These are phyloP conservation scores for Sebastes miniatus DNA, from an alignment of 2,797 vertebrate species.

Conservation along the genomic window DNA sequence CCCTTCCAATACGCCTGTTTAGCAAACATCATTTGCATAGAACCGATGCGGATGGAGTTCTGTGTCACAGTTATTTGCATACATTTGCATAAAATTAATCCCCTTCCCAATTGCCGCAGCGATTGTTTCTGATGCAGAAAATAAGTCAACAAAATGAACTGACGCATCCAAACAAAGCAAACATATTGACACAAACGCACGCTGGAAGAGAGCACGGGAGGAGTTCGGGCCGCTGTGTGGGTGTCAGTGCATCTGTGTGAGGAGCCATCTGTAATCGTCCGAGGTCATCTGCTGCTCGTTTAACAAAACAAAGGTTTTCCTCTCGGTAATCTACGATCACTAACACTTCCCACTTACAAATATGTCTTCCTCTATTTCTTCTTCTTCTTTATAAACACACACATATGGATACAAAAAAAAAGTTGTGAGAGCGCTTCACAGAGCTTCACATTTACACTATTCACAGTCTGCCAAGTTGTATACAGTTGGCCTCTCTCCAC, in stretches of 20 bases:
- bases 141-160: constrained; percentile 78
- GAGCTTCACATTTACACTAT: not conserved
- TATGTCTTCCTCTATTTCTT: not conserved
- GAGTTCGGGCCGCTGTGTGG: not conserved
- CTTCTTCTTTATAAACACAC: not conserved
- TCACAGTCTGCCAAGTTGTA: not conserved
- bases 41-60: constrained; percentile 77
- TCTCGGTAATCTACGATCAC: not conserved
- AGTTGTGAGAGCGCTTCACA: not conserved
- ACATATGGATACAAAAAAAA: not conserved
- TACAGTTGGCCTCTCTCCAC: not conserved
- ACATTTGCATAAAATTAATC: constrained; percentile 85
- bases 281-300: constrained; percentile 42
- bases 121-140: constrained; percentile 81
- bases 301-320: constrained; percentile 29
- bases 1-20: constrained; percentile 77
- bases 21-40: constrained; percentile 84
- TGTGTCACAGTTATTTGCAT: constrained; percentile 82
- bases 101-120: constrained; percentile 65
- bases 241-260: constrained; percentile 16
- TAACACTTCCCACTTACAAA: not conserved
- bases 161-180: constrained; percentile 74
- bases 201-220: constrained; percentile 18
- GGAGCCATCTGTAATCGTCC: constrained; percentile 36
- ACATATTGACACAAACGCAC: constrained; percentile 67